Conservation (phyloP, 2,113 vertebrate species). For the Poeciliopsis turrubarensis region DNA sequence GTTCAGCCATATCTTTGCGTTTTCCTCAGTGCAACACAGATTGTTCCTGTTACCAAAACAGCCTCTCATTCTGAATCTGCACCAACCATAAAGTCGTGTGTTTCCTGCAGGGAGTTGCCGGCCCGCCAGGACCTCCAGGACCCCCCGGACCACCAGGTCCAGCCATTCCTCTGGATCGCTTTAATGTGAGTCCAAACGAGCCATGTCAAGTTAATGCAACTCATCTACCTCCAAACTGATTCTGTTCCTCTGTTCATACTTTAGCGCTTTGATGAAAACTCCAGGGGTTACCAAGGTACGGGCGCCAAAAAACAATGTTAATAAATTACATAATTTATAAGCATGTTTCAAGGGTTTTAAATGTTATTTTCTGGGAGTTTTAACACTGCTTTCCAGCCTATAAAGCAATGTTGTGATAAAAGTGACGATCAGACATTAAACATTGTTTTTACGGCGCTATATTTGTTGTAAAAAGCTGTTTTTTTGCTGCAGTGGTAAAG, state of each 20-base stretch:
- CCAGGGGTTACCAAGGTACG: slow-evolving; percentile 75
- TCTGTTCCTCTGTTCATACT: slow-evolving; percentile 30
- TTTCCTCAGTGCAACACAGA: background rate
- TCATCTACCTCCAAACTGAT: background rate
- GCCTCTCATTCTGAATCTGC: background rate
- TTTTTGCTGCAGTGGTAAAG: slow-evolving; percentile 65
- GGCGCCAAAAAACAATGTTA: background rate
- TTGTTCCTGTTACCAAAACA: background rate
- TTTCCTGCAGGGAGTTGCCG: slow-evolving; percentile 79
- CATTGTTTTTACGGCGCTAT: background rate
- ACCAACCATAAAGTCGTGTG: background rate
- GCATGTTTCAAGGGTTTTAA: background rate
- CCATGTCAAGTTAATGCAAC: background rate
- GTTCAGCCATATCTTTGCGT: no score
- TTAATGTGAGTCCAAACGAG: slow-evolving; percentile 65
- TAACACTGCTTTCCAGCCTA: background rate
- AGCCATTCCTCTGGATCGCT: slow-evolving; percentile 58
- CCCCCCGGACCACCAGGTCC: slow-evolving; percentile 70
- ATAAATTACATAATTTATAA: background rate
- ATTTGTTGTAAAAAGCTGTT: slow-evolving; percentile 2
- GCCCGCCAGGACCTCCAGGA: slow-evolving; percentile 77
- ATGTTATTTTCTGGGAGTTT: background rate
- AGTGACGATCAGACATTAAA: background rate
- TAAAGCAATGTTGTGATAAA: background rate
- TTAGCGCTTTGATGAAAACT: slow-evolving; percentile 73